Conservation (phyloP, 2,113 vertebrate genomes). For the Pachycephala philippinensis region DNA sequence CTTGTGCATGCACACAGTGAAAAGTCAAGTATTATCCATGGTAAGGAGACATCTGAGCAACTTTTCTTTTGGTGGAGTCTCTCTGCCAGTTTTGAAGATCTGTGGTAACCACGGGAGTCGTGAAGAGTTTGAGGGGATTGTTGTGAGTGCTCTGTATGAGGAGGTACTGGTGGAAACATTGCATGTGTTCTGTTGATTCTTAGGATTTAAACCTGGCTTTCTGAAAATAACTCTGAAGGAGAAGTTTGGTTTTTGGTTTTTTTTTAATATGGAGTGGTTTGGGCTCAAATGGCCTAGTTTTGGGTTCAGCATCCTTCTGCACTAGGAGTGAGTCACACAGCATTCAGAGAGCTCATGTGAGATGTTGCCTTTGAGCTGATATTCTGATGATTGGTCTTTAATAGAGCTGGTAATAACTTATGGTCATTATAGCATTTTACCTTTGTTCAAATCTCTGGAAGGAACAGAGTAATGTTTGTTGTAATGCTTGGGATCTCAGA, state of each 20-base stretch:
- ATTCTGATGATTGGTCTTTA: background rate
- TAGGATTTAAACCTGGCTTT: background rate
- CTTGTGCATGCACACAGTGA: fast-evolving
- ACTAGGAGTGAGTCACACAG: too few relatives aligned
- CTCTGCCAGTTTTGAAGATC: background rate
- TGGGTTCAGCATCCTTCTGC: background rate
- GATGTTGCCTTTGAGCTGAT: background rate
- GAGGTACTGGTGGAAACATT: background rate
- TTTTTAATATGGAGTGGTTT: background rate
- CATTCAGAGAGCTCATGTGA: background rate
- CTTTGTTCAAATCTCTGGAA: background rate
- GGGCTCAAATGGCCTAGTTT: background rate
- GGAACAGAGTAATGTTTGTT: background rate
- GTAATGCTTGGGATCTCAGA: background rate
- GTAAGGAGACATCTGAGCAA: background rate
- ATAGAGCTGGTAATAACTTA: background rate
- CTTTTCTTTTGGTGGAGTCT: background rate
- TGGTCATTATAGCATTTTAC: background rate
- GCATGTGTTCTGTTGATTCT: background rate
- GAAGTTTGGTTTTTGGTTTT: background rate
- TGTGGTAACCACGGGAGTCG: fast-evolving
- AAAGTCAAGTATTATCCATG: background rate
- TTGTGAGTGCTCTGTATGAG: background rate
- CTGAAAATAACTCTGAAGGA: background rate
- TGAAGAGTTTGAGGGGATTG: background rate